Conservation (phyloP, 2,888 invertebrate genomes). For the Crepidodera aurea region DNA sequence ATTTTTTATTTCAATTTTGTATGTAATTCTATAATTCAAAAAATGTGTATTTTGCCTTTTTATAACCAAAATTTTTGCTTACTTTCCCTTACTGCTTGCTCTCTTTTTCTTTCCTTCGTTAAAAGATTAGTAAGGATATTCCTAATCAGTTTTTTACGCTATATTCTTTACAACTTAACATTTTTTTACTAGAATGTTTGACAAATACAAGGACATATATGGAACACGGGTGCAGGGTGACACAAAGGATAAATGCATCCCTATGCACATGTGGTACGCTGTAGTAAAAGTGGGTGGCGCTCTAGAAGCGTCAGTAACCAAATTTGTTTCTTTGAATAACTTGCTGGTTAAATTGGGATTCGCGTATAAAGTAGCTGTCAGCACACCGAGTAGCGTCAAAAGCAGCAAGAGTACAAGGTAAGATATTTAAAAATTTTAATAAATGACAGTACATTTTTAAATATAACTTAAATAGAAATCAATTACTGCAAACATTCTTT, state of each 20-base stretch:
- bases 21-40: too few relatives aligned
- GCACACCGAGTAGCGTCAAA: neutral
- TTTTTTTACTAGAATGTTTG: conserved; percentile 56
- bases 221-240: conserved; percentile 63
- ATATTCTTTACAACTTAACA: neutral
- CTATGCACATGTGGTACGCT: conserved; percentile 60
- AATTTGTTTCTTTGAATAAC: conserved; percentile 73
- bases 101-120: too few relatives aligned
- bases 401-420: neutral
- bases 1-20: too few relatives aligned
- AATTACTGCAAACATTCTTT: too few relatives aligned
- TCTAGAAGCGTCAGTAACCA: conserved; percentile 69
- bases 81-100: too few relatives aligned
- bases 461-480: too few relatives aligned
- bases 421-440: neutral
- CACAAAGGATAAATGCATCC: conserved; percentile 35
- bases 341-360: conserved; percentile 71
- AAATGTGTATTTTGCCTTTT: too few relatives aligned
- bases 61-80: too few relatives aligned
- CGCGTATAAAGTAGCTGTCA: conserved; percentile 41
- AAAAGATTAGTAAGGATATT: too few relatives aligned
- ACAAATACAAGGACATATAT: conserved; percentile 63
- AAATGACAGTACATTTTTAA: too few relatives aligned
- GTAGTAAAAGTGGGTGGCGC: conserved; percentile 69
- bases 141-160: too few relatives aligned